Percentiles rank a stretch among this genome's conserved stretches.
phyloP scores from a whole-genome alignment of 2,797 vertebrate genomes.

The Cheirogaleus major region DNA sequence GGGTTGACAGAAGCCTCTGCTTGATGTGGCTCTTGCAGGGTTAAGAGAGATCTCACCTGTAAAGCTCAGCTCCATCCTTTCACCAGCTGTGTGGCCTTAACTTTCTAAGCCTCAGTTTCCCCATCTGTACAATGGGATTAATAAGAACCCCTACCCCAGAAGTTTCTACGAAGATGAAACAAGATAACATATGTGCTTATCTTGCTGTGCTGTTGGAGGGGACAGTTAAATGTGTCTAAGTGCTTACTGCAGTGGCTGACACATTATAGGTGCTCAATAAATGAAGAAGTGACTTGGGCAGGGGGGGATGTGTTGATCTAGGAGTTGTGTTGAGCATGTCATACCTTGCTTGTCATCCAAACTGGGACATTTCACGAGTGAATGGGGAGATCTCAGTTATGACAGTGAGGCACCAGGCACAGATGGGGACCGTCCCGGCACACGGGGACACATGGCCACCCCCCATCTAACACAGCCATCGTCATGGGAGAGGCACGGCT shows the following conservation, averaged over 20 bases:
- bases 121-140: background rate
- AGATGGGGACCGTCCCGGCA: background rate
- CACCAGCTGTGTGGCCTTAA: background rate
- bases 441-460: rapidly evolving
- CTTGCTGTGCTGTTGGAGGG: background rate
- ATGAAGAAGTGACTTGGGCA: too few relatives aligned
- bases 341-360: background rate
- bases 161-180: background rate
- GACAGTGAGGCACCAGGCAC: background rate
- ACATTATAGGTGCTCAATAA: background rate
- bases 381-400: background rate
- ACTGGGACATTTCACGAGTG: background rate
- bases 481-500: background rate
- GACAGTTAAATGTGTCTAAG: too few relatives aligned
- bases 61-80: background rate
- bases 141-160: background rate
- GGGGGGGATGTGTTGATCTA: background rate
- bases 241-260: rapidly evolving
- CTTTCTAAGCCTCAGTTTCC: background rate
- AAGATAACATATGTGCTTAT: background rate
- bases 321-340: background rate
- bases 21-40: background rate
- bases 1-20: background rate
- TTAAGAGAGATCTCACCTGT: background rate
- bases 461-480: too few relatives aligned